Evolutionary conservation across 2,797 vertebrate species (phyloP).

Genomic region (Hemibagrus guttatus): DNA sequence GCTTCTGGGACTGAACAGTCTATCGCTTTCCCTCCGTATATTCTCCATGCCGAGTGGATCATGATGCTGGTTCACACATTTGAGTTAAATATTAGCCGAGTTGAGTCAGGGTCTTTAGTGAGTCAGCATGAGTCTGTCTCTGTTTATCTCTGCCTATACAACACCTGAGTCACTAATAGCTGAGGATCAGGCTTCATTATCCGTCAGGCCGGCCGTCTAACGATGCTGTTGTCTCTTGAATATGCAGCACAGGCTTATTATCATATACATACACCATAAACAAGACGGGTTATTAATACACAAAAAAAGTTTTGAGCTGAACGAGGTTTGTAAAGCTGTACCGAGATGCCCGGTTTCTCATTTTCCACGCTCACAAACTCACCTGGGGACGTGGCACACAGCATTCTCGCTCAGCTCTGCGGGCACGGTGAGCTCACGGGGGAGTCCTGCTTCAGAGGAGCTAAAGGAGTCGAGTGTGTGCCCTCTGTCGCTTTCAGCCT

Average conservation of each 20-base stretch:
- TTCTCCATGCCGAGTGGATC: not conserved
- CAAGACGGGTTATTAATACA: not conserved
- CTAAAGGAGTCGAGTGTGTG: slow-evolving; percentile 74
- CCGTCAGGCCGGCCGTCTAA: not conserved
- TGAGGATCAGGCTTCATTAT: slow-evolving; percentile 26
- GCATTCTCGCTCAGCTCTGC: slow-evolving; percentile 75
- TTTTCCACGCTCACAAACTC: slow-evolving; percentile 56
- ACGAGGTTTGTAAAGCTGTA: too few relatives aligned
- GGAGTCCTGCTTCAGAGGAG: slow-evolving; percentile 70
- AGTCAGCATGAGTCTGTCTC: slow-evolving; percentile 33
- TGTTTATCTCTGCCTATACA: slow-evolving; percentile 24
- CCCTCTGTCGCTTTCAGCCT: slow-evolving; percentile 77
- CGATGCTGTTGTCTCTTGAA: not conserved
- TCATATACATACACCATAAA: not conserved
- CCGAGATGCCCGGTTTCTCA: too few relatives aligned
- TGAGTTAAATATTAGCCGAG: slow-evolving; percentile 41
- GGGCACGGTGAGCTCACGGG: slow-evolving; percentile 60
- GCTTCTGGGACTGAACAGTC: slow-evolving; percentile 22
- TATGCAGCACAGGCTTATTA: not conserved
- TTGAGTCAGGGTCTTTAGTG: slow-evolving; percentile 24
- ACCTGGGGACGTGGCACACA: slow-evolving; percentile 78
- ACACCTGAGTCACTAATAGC: slow-evolving; percentile 28
- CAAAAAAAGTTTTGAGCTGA: not conserved
- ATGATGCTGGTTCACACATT: slow-evolving; percentile 47
- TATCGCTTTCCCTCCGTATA: not conserved